phyloP scores from a whole-genome alignment of 2,113 vertebrate genomes.

The Etia nguti region DNA sequence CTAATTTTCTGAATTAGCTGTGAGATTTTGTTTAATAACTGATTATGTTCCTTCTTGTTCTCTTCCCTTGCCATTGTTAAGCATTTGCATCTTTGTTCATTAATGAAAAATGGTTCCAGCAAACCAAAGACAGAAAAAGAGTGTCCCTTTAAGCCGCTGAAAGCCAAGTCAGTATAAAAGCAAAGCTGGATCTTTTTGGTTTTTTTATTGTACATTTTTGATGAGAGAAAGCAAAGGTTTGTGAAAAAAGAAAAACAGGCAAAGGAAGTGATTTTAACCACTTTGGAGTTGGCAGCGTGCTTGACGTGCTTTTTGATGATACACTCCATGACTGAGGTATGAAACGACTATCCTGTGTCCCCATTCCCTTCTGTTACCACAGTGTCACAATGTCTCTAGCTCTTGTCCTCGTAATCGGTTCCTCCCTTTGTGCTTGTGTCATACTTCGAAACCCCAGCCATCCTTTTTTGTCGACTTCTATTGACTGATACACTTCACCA shows the following conservation, averaged over 20 bases:
- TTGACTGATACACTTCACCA: conserved; percentile 53
- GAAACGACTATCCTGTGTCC: conserved; percentile 52
- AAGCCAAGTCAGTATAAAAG: conserved; percentile 57
- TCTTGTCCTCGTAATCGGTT: conserved; percentile 55
- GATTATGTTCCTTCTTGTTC: conserved; percentile 43
- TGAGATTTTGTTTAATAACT: conserved; percentile 47
- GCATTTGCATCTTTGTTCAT: conserved; percentile 50
- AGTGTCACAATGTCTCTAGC: conserved; percentile 58
- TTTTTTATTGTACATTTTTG: conserved; percentile 46
- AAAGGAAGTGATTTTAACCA: conserved; percentile 42
- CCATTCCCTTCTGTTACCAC: conserved; percentile 58
- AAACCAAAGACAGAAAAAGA: conserved; percentile 76
- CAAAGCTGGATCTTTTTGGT: conserved; percentile 22
- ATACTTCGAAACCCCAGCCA: conserved; percentile 24
- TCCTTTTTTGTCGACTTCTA: conserved; percentile 44
- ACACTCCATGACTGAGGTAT: conserved; percentile 35
- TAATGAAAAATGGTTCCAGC: conserved; percentile 58
- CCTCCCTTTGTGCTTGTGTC: conserved; percentile 59
- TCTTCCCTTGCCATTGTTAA: conserved; percentile 44
- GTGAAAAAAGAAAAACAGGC: background rate
- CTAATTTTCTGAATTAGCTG: conserved; percentile 65
- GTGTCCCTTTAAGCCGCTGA: conserved; percentile 70
- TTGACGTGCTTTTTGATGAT: conserved; percentile 54
- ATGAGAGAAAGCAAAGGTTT: conserved; percentile 14
- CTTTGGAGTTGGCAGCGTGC: conserved; percentile 32